Evolutionary conservation across 2,113 vertebrate species (phyloP).

Genomic region (Furnarius figulus): DNA sequence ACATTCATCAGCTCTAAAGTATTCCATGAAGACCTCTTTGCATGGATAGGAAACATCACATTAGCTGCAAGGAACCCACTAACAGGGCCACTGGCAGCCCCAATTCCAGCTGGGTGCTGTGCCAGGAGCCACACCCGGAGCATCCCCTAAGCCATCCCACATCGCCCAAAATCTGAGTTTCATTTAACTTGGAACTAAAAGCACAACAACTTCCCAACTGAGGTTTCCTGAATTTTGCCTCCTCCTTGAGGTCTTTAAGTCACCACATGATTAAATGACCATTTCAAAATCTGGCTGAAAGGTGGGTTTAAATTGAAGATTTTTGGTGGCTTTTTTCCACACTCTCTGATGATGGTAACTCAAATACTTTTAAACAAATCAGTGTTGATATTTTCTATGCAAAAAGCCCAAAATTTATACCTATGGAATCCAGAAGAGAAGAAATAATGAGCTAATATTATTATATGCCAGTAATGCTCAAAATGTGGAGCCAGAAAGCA

Average conservation of each 20-base stretch:
- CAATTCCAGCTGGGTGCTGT: neutral
- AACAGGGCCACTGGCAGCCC: rapidly evolving
- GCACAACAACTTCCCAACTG: neutral
- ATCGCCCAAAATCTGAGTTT: neutral
- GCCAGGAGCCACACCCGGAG: neutral
- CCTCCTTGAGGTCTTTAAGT: neutral
- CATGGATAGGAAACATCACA: rapidly evolving
- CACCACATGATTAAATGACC: neutral
- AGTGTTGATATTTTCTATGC: neutral
- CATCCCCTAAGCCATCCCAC: neutral
- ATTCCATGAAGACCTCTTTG: neutral
- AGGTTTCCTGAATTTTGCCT: neutral
- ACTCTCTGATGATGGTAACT: neutral
- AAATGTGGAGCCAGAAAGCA: neutral
- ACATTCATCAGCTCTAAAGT: neutral
- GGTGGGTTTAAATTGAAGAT: neutral
- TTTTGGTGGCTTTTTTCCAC: neutral
- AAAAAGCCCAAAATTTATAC: neutral
- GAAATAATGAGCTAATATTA: neutral
- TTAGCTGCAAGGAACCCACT: neutral
- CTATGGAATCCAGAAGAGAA: neutral
- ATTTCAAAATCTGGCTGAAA: neutral
- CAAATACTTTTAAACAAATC: neutral
- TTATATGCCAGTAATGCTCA: neutral
- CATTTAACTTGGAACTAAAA: neutral